phyloP scores from a whole-genome alignment of 2,797 vertebrate species.

The Martes flavigula region DNA sequence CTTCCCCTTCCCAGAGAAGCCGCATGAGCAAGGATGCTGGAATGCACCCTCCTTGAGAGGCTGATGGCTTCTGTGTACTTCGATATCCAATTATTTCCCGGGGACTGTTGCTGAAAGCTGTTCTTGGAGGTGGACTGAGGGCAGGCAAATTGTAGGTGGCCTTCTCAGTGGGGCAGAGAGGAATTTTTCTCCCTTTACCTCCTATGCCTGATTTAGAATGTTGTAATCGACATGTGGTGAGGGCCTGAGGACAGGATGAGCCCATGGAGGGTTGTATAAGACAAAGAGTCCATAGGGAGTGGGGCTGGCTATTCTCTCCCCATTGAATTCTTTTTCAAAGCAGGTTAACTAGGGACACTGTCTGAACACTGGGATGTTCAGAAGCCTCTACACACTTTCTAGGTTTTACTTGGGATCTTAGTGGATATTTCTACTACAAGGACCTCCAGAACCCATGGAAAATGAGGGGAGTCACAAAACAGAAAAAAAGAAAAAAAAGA shows the following conservation, averaged over 20 bases:
- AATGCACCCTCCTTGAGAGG: background rate
- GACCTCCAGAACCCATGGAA: background rate
- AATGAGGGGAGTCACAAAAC: background rate
- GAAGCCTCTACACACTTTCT: background rate
- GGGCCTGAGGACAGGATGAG: background rate
- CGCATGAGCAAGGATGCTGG: background rate
- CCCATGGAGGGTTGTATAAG: background rate
- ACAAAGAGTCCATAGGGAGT: background rate
- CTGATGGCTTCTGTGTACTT: background rate
- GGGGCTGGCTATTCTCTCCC: background rate
- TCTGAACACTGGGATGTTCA: background rate
- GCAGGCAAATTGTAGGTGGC: background rate
- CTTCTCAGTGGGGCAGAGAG: background rate
- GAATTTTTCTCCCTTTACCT: background rate
- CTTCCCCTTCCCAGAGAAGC: background rate
- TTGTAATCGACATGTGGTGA: fast-evolving
- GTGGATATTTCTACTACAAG: background rate
- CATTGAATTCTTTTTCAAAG: background rate
- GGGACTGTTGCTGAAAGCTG: background rate
- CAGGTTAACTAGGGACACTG: background rate
- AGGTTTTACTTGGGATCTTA: slow-evolving; percentile 4
- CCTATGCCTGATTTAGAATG: background rate
- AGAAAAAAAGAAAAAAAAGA: background rate
- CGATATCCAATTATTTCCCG: fast-evolving
- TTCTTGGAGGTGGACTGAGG: background rate